Base-by-base conservation (phyloP, 2,888 invertebrate genomes). In the Epinotia brunnichana region DNA sequence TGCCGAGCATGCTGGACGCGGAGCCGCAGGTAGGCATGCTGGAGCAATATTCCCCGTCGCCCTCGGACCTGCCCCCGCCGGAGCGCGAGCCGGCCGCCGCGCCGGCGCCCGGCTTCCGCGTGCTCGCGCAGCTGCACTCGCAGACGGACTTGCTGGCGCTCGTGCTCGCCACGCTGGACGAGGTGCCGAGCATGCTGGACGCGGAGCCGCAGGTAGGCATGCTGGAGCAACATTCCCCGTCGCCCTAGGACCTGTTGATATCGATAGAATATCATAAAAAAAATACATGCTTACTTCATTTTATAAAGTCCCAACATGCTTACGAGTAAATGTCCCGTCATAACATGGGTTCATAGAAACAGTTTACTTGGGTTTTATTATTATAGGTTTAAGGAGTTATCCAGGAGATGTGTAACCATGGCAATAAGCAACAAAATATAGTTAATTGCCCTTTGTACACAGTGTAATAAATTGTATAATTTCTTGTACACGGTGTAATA, bases 91-190 rank as follows among this genome's bases (percentile, higher is more conserved):
- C 95, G 9, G 96, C 96, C 74, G 94, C 95, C 57, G 95, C 95
- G 87, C 95, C 97, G 3, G 96, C 96, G 15, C 97, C 98, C 0
- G 98, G 98, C 3, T 97, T 96, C 90, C 95, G 96, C 73, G 90
- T 99, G n/a, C 95, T 98, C 94, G 89, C 97, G 21, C 96, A 97
- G 81, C 92, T 99, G 83, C 96, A 98, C 81, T 96, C 96, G 53
- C 97, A 97, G 84, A 97, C 98, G 0, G 96, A 97, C 74, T 92
- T 97, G 72, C 92, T 97, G 75, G 94, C 95, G 75, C 94, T 97
- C 72, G 94, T 97, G 76, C 89, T 97, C 48, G 92, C 94, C 61
- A 94, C 96, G 5, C 89, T 97, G 11, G 97, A 98, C 81, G 97
- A 98, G 82, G 96, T 97, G 0, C 95, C 95, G 57, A 92, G 94